A percentile compares a stretch with the other conserved stretches of the same genome.
Conservation (phyloP, 2,797 vertebrate genomes). For the Sebastes nivosus region DNA sequence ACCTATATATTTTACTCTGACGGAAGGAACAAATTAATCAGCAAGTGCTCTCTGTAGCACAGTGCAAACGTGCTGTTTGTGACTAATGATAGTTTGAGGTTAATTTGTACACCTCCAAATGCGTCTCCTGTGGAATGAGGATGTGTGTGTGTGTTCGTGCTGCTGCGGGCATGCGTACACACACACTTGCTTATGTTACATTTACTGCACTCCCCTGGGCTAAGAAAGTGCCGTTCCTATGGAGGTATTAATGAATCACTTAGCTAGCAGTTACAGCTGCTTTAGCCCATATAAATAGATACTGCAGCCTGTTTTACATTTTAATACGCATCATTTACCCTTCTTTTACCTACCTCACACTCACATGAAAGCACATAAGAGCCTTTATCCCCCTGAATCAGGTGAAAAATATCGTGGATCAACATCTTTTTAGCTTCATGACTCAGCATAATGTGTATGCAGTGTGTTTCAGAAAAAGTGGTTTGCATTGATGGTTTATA, state of each 20-base stretch:
- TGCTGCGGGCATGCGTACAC: not conserved
- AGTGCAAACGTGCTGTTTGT: conserved; percentile 58
- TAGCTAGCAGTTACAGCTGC: conserved; percentile 66
- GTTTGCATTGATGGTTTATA: too few relatives aligned
- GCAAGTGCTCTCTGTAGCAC: conserved; percentile 40
- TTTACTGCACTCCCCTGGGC: conserved; percentile 55
- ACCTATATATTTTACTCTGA: conserved; percentile 62
- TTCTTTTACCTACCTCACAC: conserved; percentile 6
- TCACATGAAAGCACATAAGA: conserved; percentile 4
- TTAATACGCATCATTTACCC: conserved; percentile 42
- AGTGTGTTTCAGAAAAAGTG: not conserved
- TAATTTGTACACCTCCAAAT: conserved; percentile 69
- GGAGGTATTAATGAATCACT: conserved; percentile 70
- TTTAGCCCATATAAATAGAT: conserved; percentile 66
- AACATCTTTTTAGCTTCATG: not conserved
- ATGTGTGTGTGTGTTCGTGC: conserved; percentile 25
- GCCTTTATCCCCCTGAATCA: not conserved
- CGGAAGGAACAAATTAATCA: conserved; percentile 71
- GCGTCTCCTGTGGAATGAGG: conserved; percentile 50
- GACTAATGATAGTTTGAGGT: conserved; percentile 73
- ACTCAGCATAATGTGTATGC: not conserved
- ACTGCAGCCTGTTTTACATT: conserved; percentile 46
- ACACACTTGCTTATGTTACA: conserved; percentile 52
- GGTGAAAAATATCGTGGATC: not conserved
- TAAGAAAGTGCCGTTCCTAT: conserved; percentile 47